These are phyloP conservation scores for Isaurus tuberculatus DNA, from an alignment of 92 coral and sea anemone genomes.

Conservation along the genomic window DNA sequence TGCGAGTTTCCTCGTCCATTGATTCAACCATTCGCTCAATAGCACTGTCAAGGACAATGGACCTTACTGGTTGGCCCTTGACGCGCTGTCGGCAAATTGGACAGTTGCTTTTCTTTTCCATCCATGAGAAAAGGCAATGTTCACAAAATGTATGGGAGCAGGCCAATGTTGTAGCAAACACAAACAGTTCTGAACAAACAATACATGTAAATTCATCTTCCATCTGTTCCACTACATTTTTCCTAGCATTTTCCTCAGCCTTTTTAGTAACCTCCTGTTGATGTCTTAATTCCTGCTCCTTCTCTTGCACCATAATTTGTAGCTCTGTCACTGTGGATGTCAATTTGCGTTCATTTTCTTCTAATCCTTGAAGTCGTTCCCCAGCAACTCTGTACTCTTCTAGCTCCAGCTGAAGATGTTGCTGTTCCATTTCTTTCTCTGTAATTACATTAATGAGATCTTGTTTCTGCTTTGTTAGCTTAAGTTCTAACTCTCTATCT, in stretches of 20 bases:
- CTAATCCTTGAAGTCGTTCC: conserved; percentile 78
- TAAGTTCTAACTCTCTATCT: conserved; percentile 87
- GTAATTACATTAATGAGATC: conserved; percentile 82
- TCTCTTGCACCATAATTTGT: conserved; percentile 74
- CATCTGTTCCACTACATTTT: conserved; percentile 93
- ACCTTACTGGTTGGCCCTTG: conserved; percentile 81
- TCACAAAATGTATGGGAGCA: conserved; percentile 98
- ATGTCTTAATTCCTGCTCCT: conserved; percentile 76
- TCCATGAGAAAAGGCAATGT: conserved; percentile 89
- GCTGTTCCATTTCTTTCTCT: conserved; percentile 84
- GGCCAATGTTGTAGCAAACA: conserved; percentile 84
- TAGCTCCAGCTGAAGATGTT: conserved; percentile 70
- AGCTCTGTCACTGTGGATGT: conserved; percentile 78
- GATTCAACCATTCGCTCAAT: conserved; percentile 94
- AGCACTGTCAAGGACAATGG: conserved; percentile 97
- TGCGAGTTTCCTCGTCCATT: conserved; percentile 91
- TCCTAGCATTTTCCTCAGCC: conserved; percentile 86
- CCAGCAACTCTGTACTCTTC: conserved; percentile 74
- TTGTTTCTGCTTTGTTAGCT: conserved; percentile 74
- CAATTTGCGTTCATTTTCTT: conserved; percentile 84
- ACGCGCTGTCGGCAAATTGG: conserved; percentile 91
- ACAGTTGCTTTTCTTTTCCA: conserved; percentile 86
- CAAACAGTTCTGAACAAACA: conserved; percentile 92
- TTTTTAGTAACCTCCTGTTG: conserved; percentile 92
- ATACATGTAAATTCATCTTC: conserved; percentile 98